Base-by-base conservation (phyloP, 2,113 vertebrate genomes). In the Trichechus manatus region DNA sequence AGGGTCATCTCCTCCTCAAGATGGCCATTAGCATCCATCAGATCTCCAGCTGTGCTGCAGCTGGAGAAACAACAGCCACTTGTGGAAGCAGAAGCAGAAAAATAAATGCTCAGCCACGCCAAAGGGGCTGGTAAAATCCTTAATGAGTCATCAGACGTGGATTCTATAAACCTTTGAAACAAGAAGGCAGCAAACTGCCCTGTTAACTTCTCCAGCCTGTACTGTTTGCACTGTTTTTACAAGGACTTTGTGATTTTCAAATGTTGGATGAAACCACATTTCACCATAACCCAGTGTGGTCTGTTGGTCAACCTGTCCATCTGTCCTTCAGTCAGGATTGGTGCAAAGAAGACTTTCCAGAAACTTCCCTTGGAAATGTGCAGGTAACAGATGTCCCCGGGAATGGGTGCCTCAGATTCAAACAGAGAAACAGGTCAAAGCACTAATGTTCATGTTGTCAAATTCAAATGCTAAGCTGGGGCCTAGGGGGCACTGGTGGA, bases 101-200 rank as follows among this genome's bases (percentile, higher is more conserved):
- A 94, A 92, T 42, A 94, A 9, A 83, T 83, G 96, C 97, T 93
- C 88, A 39, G 88, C 27, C 9, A 31, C 25, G 25, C 95, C 96
- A 93, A 84, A 94, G 79, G 79, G 93, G 39, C 84, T 81, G 33
- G 77, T 87, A 90, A 91, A 59, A 44, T 91, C 81, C 29, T 89
- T 95, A 94, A 74, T 39, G 92, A 70, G 72, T 95, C 75, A 70
- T 89, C 89, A 93, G 72, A 27, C 42, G 84, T 3, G 22, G 44
- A 80, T 53, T 63, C 33, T 27, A 19, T 74, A 27, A 94, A 91
- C 70, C 72, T 63, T 19, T 15, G 72, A 81, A 78, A 81, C 94
- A 29, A 70, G 33, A 39, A 0, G 85, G 4, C 31, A 1, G 1
- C 31, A 75, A 84, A 77, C 33, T 2, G 13, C 75, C 25, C 19